Percentiles rank a stretch among this genome's conserved stretches.
These are phyloP conservation scores for Fratercula arctica DNA, from an alignment of 2,797 vertebrate species.

Conservation along the genomic window DNA sequence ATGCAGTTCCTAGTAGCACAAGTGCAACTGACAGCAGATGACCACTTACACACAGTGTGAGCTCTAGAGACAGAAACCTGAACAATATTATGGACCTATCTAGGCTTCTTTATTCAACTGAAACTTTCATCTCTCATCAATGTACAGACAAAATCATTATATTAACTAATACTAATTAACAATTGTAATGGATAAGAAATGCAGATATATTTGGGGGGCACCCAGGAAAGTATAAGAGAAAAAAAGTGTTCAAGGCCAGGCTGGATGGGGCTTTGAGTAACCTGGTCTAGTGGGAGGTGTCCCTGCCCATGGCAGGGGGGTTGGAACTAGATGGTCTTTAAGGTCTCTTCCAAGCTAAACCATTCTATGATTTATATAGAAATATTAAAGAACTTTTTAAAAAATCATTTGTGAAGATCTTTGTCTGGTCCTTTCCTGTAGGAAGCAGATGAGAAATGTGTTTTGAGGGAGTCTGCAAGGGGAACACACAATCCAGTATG, in stretches of 20 bases:
- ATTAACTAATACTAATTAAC: background rate
- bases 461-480: background rate
- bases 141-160: background rate
- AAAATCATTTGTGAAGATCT: background rate
- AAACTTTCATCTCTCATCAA: background rate
- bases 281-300: background rate
- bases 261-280: background rate
- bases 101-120: background rate
- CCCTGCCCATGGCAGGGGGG: background rate
- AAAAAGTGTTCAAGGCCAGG: background rate
- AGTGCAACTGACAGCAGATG: background rate
- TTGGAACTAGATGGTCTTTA: background rate
- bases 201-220: background rate
- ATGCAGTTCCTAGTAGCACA: background rate
- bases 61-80: background rate
- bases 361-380: background rate
- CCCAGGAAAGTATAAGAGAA: background rate
- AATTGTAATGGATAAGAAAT: background rate
- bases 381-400: background rate
- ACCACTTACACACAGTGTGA: background rate
- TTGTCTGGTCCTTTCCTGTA: background rate
- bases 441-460: background rate
- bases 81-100: background rate
- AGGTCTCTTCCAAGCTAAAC: background rate
- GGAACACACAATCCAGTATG: background rate